Evolutionary conservation across 2,113 vertebrate species (phyloP).

Genomic region (Thunnus thynnus): DNA sequence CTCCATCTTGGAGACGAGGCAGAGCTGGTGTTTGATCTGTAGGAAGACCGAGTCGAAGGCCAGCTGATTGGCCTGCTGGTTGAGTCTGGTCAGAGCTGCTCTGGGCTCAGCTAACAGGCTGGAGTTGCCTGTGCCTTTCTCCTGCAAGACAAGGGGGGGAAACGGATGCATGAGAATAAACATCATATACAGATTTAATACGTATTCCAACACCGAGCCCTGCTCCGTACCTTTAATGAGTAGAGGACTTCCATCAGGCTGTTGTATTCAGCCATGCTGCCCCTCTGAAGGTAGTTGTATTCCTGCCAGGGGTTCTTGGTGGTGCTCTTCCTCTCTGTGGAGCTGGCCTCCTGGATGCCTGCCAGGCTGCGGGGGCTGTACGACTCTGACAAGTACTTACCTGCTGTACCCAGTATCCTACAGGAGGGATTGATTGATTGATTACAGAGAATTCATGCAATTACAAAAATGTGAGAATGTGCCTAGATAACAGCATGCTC

Average conservation of each 20-base stretch:
- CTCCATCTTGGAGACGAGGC: slow-evolving; percentile 91
- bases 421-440: neutral
- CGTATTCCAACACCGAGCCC: neutral
- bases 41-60: slow-evolving; percentile 98
- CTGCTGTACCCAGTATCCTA: slow-evolving; percentile 93
- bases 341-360: slow-evolving; percentile 89
- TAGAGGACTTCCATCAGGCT: slow-evolving; percentile 95
- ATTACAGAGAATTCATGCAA: neutral
- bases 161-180: neutral
- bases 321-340: slow-evolving; percentile 87
- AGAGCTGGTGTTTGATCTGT: slow-evolving; percentile 96
- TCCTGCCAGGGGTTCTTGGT: slow-evolving; percentile 98
- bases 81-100: slow-evolving; percentile 89
- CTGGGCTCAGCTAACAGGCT: slow-evolving; percentile 87
- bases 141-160: slow-evolving; percentile 78
- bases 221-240: slow-evolving; percentile 90
- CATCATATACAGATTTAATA: neutral
- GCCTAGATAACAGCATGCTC: neutral
- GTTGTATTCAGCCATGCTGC: slow-evolving; percentile 88
- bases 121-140: slow-evolving; percentile 92
- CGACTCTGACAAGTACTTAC: slow-evolving; percentile 93
- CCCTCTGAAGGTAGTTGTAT: slow-evolving; percentile 95
- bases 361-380: slow-evolving; percentile 95
- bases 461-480: slow-evolving; percentile 2
- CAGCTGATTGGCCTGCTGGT: slow-evolving; percentile 95